Evolutionary conservation across 2,797 vertebrate genomes (phyloP), one percentile per base, ranked within the genome.

Genomic region (Sebastolobus altivelis): DNA sequence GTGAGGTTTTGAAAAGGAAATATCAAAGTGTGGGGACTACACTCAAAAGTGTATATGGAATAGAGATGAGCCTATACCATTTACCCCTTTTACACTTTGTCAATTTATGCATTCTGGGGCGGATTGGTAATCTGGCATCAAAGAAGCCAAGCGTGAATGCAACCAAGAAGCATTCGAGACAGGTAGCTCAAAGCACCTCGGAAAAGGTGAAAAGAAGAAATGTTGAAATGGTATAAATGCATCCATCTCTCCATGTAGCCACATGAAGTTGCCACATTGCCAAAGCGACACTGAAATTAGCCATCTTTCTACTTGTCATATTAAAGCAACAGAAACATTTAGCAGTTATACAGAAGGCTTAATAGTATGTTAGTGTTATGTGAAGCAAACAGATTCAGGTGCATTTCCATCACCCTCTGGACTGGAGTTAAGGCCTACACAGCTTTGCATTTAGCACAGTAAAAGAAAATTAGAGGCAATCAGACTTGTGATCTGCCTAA

Each of bases 191-290:
- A 65, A 35, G 18, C 14, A 33, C 16, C 56, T 60, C 0, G 6
- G 49, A 35, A 4, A 25, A 25, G 52, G 49, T 16, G 46, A 62
- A 46, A 46, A 35, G 20, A 13, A 5, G 4, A 65, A 35, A n/a
- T 20, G 3, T 5, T 52, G 8, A 33, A 61, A 31, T 31, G 16
- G 4, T 27, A 31, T 29, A 29, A 66, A 46, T 27, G 14, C 46
- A 67, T 79, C 43, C 18, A 52, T 59, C 22, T 49, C 75, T 68
- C 37, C 65, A 61, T 12, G 43, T 46, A 56, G 54, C 27, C 38
- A 68, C 49, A 60, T 22, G 18, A 38, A 46, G 59, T 5, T 33
- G 38, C 20, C 38, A 46, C 8, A 59, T 55, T 38, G 76, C 66
- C 25, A 72, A 4, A 59, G 12, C 56, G 22, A 72, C 55, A 52